Conservation (phyloP, 2,797 vertebrate species). For the Danio kyathit region DNA sequence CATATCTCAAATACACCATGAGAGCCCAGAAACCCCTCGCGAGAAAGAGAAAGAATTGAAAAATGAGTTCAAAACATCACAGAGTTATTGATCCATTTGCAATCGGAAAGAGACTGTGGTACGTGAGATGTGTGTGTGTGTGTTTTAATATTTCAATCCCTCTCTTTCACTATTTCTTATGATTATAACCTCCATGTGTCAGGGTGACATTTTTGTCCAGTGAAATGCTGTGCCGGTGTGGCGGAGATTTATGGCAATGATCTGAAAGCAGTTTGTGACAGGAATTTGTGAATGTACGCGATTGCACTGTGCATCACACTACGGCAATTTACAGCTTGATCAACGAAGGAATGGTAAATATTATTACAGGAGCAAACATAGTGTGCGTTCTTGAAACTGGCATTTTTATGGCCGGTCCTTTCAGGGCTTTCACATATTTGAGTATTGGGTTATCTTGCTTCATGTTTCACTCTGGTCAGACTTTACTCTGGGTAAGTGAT, state of each 20-base stretch:
- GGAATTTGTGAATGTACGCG: constrained; percentile 35
- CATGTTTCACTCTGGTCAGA: constrained; percentile 13
- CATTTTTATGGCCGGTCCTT: constrained; percentile 2
- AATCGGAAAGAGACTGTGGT: constrained; percentile 24
- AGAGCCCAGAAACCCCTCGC: constrained; percentile 66
- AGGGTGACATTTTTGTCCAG: constrained; percentile 30
- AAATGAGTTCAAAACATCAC: constrained; percentile 24
- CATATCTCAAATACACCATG: constrained; percentile 72
- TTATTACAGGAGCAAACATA: not conserved
- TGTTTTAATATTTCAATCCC: constrained; percentile 11
- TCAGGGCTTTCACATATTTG: not conserved
- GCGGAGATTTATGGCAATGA: constrained; percentile 42
- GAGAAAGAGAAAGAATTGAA: constrained; percentile 31
- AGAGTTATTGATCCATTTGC: constrained; percentile 38
- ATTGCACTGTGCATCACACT: not conserved
- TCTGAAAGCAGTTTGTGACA: constrained; percentile 39
- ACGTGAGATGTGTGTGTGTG: constrained; percentile 10
- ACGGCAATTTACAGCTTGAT: constrained; percentile 29
- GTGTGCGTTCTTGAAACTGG: not conserved
- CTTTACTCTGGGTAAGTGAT: not conserved
- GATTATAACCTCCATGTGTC: constrained; percentile 29
- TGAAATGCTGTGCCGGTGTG: constrained; percentile 9
- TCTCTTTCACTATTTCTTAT: constrained; percentile 18
- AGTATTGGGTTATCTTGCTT: not conserved
- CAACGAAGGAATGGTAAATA: constrained; percentile 34